A percentile compares a stretch with the other conserved stretches of the same genome.
Conservation (phyloP, 1,140 invertebrate genomes). For the Neuroterus valhalla region DNA sequence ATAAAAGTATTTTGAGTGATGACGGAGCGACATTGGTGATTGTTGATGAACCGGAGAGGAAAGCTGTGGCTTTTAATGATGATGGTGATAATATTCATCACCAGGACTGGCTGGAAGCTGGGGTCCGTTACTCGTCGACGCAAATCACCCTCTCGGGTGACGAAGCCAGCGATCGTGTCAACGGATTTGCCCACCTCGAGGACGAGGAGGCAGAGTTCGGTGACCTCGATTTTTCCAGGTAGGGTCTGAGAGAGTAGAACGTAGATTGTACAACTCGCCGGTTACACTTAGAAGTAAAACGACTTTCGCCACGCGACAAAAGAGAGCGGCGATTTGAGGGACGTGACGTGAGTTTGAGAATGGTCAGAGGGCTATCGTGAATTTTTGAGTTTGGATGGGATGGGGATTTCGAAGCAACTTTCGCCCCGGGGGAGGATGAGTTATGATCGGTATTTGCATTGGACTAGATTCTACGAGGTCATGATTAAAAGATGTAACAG, state of each 20-base stretch:
- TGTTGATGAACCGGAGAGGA: slow-evolving; percentile 62
- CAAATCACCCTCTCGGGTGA: slow-evolving; percentile 68
- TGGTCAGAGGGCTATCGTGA: slow-evolving; percentile 7
- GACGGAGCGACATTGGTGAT: slow-evolving; percentile 66
- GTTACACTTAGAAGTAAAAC: slow-evolving; percentile 44
- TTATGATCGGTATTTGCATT: neutral
- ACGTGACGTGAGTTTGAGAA: slow-evolving; percentile 18
- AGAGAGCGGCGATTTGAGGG: slow-evolving; percentile 47
- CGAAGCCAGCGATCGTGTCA: slow-evolving; percentile 54
- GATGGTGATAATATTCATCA: slow-evolving; percentile 67
- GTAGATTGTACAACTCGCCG: slow-evolving; percentile 33
- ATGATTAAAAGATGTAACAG: neutral
- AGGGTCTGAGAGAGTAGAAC: slow-evolving; percentile 38
- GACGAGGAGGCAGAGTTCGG: slow-evolving; percentile 56
- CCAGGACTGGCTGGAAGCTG: slow-evolving; percentile 72
- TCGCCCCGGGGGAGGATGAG: neutral
- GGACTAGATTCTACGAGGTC: slow-evolving; percentile 16
- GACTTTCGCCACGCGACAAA: slow-evolving; percentile 59
- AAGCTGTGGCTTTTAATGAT: slow-evolving; percentile 49
- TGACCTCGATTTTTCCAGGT: slow-evolving; percentile 72
- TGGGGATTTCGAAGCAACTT: neutral
- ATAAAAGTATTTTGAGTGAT: slow-evolving; percentile 53
- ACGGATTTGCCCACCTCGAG: slow-evolving; percentile 57
- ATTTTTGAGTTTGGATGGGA: slow-evolving; percentile 1
- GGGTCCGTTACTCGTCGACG: slow-evolving; percentile 71